Evolutionary conservation across 2,888 invertebrate species (phyloP).

Genomic region (Galerucella nymphaeae): DNA sequence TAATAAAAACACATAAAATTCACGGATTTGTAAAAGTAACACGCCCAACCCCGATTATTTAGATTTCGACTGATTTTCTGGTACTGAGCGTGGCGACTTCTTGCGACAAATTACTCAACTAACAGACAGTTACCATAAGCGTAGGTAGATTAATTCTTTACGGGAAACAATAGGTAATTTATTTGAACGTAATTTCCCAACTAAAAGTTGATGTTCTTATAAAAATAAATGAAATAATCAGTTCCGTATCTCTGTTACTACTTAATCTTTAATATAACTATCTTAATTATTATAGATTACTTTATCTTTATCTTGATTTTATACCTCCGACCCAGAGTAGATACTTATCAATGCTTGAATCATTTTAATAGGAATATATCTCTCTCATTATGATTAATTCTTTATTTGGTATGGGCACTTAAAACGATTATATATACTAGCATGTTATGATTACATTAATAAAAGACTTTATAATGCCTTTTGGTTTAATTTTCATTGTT

Average conservation of each 20-base stretch:
- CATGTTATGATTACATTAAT: not conserved
- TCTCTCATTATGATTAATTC: slow-evolving; percentile 7
- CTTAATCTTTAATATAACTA: too few species aligned
- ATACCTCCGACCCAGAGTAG: not conserved
- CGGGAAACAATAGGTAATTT: not conserved
- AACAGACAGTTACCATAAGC: slow-evolving; percentile 43
- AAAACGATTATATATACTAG: slow-evolving; percentile 1
- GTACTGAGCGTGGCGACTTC: slow-evolving; percentile 44
- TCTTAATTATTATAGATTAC: too few species aligned
- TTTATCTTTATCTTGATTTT: not conserved
- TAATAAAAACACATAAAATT: slow-evolving; percentile 60
- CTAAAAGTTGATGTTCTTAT: not conserved
- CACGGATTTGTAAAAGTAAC: slow-evolving; percentile 57
- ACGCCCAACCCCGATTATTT: slow-evolving; percentile 61
- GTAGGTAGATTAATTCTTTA: slow-evolving; percentile 10
- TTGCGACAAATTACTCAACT: slow-evolving; percentile 42
- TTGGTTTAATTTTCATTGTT: not conserved
- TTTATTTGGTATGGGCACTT: slow-evolving; percentile 24
- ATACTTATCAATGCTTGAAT: slow-evolving; percentile 23
- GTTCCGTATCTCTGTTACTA: not conserved
- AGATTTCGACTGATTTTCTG: slow-evolving; percentile 57
- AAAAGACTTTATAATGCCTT: not conserved
- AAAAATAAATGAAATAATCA: not conserved
- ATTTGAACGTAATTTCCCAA: not conserved
- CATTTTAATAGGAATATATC: slow-evolving; percentile 27